These are phyloP conservation scores for Rhingia campestris DNA, from an alignment of 2,888 invertebrate species.

Conservation along the genomic window DNA sequence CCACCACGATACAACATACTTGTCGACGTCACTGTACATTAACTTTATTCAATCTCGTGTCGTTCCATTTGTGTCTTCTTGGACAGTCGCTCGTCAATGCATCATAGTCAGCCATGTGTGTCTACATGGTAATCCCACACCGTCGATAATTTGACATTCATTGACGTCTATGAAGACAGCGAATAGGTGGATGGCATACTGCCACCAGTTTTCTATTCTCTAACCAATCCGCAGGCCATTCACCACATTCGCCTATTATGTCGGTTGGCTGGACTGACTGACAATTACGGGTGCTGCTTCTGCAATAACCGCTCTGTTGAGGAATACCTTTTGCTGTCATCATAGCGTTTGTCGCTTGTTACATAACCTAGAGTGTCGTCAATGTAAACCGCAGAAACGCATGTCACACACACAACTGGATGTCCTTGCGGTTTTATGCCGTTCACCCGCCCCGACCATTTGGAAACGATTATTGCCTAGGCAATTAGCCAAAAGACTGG, in stretches of 20 bases:
- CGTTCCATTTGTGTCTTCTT: conserved; percentile 50
- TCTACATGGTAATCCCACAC: conserved; percentile 55
- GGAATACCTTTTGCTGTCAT: conserved; percentile 42
- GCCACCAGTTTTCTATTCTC: conserved; percentile 14
- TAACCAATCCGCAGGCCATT: conserved; percentile 66
- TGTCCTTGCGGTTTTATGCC: conserved; percentile 41
- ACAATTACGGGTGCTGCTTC: conserved; percentile 37
- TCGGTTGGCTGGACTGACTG: conserved; percentile 43
- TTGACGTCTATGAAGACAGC: conserved; percentile 39
- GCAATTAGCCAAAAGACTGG: conserved; percentile 51
- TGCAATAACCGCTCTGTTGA: conserved; percentile 48
- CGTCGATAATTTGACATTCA: conserved; percentile 71
- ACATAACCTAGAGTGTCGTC: conserved; percentile 52
- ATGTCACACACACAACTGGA: conserved; percentile 16
- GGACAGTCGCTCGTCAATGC: conserved; percentile 43
- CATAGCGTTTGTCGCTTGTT: conserved; percentile 55
- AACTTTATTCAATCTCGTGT: conserved; percentile 13
- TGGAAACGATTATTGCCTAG: conserved; percentile 30
- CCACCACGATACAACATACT: neutral
- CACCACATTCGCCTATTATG: conserved; percentile 65
- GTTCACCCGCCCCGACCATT: conserved; percentile 25
- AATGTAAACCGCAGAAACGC: conserved; percentile 50
- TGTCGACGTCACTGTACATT: conserved; percentile 39
- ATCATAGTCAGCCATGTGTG: conserved; percentile 56
- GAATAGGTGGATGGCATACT: conserved; percentile 45